These are phyloP conservation scores for Calvadosia cruxmelitensis DNA, from an alignment of 30 jellyfish, hydroid and myxozoan genomes.

Conservation along the genomic window DNA sequence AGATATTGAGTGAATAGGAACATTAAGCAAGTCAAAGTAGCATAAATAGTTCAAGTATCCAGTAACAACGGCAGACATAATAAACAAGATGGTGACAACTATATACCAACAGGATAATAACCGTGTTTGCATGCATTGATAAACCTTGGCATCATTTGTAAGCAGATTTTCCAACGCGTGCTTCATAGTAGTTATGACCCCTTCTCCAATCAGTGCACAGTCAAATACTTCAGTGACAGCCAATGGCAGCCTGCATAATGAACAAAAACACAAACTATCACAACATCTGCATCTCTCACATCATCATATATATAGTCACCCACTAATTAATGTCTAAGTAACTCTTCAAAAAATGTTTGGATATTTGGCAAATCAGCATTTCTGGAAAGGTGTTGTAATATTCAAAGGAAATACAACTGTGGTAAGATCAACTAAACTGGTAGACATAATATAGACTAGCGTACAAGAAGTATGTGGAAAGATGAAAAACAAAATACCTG, in stretches of 20 bases:
- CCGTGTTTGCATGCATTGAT: background rate
- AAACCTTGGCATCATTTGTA: background rate
- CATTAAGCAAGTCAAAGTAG: too few relatives aligned
- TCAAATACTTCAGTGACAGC: slow-evolving; percentile 78
- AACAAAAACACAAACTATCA: background rate
- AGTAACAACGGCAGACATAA: too few relatives aligned
- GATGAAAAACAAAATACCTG: slow-evolving; percentile 20
- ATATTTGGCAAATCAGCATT: background rate
- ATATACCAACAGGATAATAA: too few relatives aligned
- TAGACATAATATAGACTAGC: background rate
- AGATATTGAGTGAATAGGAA: too few relatives aligned
- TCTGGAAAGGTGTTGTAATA: background rate
- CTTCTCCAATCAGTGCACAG: slow-evolving; percentile 89
- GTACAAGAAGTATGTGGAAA: background rate
- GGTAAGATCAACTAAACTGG: background rate
- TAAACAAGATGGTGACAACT: too few relatives aligned
- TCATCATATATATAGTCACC: too few relatives aligned
- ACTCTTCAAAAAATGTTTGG: too few relatives aligned
- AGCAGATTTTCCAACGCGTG: slow-evolving; percentile 57
- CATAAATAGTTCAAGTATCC: too few relatives aligned
- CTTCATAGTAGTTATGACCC: slow-evolving; percentile 53
- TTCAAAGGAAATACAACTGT: background rate
- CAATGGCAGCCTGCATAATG: slow-evolving; percentile 21
- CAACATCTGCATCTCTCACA: too few relatives aligned
- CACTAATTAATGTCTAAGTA: too few relatives aligned